These are phyloP conservation scores for Araneus ventricosus DNA, from an alignment of 1,140 invertebrate genomes.

Conservation along the genomic window DNA sequence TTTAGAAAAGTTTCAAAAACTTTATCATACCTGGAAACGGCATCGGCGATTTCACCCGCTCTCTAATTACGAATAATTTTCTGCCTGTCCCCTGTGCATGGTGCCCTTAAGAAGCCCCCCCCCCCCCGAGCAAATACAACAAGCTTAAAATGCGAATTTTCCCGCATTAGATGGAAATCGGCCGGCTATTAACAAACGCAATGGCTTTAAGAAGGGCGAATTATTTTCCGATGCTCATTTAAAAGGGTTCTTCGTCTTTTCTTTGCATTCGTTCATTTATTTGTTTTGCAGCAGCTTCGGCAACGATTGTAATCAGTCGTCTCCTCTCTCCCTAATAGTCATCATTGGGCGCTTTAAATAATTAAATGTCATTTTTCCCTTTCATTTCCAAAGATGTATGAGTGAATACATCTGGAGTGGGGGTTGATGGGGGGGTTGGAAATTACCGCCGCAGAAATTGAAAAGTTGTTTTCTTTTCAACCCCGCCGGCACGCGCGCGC, in stretches of 20 bases:
- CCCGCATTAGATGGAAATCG: constrained; percentile 58
- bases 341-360: constrained; percentile 70
- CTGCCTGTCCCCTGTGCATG: not conserved
- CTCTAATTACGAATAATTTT: constrained; percentile 62
- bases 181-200: constrained; percentile 65
- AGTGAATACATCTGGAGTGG: not conserved
- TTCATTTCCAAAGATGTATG: constrained; percentile 61
- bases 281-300: not conserved
- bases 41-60: not conserved
- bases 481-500: not conserved
- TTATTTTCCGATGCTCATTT: constrained; percentile 73
- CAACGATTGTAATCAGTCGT: constrained; percentile 61
- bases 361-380: constrained; percentile 73
- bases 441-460: constrained; percentile 59
- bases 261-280: constrained; percentile 48
- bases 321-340: constrained; percentile 51
- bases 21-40: too few relatives aligned
- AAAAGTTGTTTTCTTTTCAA: constrained; percentile 61
- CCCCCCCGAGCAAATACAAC: not conserved
- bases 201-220: constrained; percentile 63
- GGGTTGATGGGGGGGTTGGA: not conserved
- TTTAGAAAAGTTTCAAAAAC: not conserved
- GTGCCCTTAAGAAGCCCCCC: not conserved
- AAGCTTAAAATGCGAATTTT: constrained; percentile 61
- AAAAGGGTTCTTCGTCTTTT: constrained; percentile 20